Evolutionary conservation across 1,140 invertebrate genomes (phyloP).

Genomic region (Lutraria rhynchaena): DNA sequence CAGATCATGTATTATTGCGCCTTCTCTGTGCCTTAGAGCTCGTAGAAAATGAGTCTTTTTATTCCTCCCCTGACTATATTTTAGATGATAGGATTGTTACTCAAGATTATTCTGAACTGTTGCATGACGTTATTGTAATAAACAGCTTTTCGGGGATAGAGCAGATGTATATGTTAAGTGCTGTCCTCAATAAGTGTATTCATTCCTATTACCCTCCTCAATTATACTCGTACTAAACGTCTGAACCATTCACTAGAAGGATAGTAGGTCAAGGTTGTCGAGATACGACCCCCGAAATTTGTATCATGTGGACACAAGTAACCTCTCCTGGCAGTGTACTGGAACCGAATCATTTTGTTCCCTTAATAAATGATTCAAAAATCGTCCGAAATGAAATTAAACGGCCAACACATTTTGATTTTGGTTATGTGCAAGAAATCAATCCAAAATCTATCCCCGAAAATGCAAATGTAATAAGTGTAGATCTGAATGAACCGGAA

Average conservation of each 20-base stretch:
- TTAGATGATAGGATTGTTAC: background rate
- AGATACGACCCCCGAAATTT: background rate
- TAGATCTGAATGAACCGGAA: background rate
- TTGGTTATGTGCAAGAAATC: background rate
- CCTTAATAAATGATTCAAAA: background rate
- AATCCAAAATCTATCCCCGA: background rate
- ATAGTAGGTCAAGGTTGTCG: background rate
- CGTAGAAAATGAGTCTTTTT: background rate
- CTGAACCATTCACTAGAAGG: background rate
- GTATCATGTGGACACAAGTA: background rate
- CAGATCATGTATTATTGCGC: background rate
- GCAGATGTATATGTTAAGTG: background rate
- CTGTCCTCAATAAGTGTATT: background rate
- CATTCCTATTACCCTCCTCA: conserved; percentile 1
- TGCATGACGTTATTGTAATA: conserved; percentile 3
- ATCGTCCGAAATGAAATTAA: background rate
- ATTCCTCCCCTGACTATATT: background rate
- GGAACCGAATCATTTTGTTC: conserved; percentile 8
- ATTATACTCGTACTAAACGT: background rate
- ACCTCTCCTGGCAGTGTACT: background rate
- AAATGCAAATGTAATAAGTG: background rate
- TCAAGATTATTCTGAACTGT: background rate
- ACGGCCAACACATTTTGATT: background rate
- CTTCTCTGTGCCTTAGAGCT: background rate
- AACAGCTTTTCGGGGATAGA: background rate